phyloP scores from a whole-genome alignment of 2,113 vertebrate genomes.

The Glaucomys volans region DNA sequence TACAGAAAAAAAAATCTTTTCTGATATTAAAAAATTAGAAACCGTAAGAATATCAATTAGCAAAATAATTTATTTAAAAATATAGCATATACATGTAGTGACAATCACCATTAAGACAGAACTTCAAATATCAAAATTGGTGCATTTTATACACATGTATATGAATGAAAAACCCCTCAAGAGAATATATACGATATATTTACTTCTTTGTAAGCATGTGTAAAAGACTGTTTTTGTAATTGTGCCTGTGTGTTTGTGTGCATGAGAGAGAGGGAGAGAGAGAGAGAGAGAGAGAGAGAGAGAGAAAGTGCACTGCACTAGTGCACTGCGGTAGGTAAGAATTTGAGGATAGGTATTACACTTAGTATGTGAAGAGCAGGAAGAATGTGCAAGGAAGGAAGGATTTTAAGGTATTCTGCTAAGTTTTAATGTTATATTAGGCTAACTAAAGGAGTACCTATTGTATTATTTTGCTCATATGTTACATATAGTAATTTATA shows the following conservation, averaged over 20 bases:
- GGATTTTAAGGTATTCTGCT: background rate
- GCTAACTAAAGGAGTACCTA: background rate
- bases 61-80: background rate
- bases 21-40: background rate
- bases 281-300: too few species aligned
- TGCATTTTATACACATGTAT: background rate
- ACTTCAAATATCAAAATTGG: background rate
- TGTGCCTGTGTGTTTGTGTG: too few species aligned
- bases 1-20: background rate
- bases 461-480: background rate
- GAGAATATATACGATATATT: background rate
- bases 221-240: background rate
- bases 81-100: background rate
- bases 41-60: background rate
- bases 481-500: background rate
- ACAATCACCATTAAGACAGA: background rate
- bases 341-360: background rate
- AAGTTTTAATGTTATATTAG: background rate
- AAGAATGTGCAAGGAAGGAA: background rate
- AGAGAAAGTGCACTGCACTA: too few species aligned
- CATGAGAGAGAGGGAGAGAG: background rate
- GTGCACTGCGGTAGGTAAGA: background rate
- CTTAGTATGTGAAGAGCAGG: background rate
- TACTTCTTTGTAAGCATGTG: background rate
- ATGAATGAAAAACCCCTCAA: background rate